phyloP scores from a whole-genome alignment of 2,113 vertebrate species.

The Chamaetylas fuelleborni region DNA sequence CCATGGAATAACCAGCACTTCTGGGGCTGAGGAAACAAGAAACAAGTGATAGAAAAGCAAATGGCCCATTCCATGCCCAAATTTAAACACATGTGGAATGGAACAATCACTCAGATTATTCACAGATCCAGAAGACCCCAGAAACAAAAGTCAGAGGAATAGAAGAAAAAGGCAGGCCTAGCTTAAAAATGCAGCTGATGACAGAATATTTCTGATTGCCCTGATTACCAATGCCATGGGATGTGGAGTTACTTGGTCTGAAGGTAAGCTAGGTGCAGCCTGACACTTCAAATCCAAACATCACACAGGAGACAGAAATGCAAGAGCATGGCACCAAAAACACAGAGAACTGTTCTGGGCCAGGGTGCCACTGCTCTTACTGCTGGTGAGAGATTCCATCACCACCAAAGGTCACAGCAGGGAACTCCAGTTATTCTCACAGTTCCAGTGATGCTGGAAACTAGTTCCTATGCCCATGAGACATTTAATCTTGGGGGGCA shows the following conservation, averaged over 20 bases:
- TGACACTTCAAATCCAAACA: neutral
- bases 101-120: neutral
- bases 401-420: neutral
- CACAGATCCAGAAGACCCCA: neutral
- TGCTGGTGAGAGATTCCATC: neutral
- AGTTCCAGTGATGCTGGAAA: neutral
- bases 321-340: neutral
- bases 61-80: neutral
- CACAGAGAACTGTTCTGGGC: neutral
- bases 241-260: neutral
- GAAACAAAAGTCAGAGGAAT: neutral
- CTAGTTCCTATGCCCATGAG: neutral
- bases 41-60: neutral
- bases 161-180: neutral
- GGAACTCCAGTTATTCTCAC: neutral
- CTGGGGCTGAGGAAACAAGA: neutral
- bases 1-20: neutral
- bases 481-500: rapidly evolving
- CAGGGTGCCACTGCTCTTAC: neutral
- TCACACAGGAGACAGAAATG: neutral
- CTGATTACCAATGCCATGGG: rapidly evolving
- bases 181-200: neutral
- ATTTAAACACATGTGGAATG: rapidly evolving
- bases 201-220: neutral
- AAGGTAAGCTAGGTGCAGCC: neutral